Evolutionary conservation across 2,113 vertebrate genomes (phyloP), one percentile per base, ranked within the genome.

Genomic region (Spea bombifrons): DNA sequence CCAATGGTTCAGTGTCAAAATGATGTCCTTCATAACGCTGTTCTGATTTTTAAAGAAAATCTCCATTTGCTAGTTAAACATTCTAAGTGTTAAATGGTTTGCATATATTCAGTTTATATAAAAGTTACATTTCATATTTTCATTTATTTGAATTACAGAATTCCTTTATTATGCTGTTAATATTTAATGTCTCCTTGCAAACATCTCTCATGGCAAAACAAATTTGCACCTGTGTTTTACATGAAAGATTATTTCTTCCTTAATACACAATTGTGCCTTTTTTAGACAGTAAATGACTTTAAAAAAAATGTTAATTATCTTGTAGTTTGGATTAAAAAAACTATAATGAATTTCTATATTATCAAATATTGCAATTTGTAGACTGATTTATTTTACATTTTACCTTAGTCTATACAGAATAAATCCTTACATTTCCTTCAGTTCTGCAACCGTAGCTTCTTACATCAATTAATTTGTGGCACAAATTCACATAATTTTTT

Each of bases 131-230:
- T 65, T 71, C 68, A 78, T 46, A 71, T 71, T 71, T 78, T 65
- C 76, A 52, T 78, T 65, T 64, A 78, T 78, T 50, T 50, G 13
- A 78, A 52, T 71, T 43, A 48, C 68, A 53, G 63, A 78, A 65
- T 30, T 61, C 70, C 59, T 72, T 70, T 78, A 49, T 71, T 65
- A 70, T 78, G 59, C 48, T 52, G 30, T 68, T 68, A 63, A 43
- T 72, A 78, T 71, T 78, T 78, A 78, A 78, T 68, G 44, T 47
- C 45, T 10, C 30, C 66, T 78, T 78, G 76, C 59, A 71, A 71
- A 71, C 67, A 72, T 71, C 70, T 78, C 63, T 78, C 76, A 72
- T 52, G 15, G 57, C 12, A 78, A 72, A 71, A 78, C 63, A 71
- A 46, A 49, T 43, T 72, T 71, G 17, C 68, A 71, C 75, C 16